Conservation (phyloP, 2,113 vertebrate genomes). For the Planiliza haematocheilus region DNA sequence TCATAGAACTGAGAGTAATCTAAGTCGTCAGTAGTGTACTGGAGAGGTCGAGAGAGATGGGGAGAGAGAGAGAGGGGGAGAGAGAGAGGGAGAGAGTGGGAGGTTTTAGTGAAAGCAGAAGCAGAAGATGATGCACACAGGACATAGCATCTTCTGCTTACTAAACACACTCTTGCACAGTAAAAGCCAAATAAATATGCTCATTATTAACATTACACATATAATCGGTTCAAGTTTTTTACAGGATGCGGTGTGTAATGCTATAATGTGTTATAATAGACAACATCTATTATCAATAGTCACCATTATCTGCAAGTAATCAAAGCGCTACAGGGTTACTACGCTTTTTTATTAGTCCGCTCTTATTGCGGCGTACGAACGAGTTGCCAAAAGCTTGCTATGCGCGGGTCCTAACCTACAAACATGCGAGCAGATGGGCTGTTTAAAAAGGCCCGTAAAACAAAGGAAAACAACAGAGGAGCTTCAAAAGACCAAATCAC, state of each 20-base stretch:
- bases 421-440: constrained; percentile 54
- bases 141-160: constrained; percentile 52
- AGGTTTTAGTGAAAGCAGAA: constrained; percentile 74
- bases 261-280: too few species aligned
- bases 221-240: too few species aligned
- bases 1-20: constrained; percentile 94
- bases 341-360: not conserved
- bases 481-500: constrained; percentile 46
- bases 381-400: constrained; percentile 15
- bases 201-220: too few species aligned
- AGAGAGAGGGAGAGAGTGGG: constrained; percentile 78
- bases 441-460: constrained; percentile 71
- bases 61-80: constrained; percentile 78
- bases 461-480: constrained; percentile 40
- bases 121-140: constrained; percentile 49
- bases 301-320: not conserved
- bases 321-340: not conserved
- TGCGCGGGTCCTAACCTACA: constrained; percentile 29
- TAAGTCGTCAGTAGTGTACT: constrained; percentile 93
- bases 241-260: too few species aligned
- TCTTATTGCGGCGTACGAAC: constrained; percentile 14
- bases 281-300: too few species aligned
- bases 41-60: constrained; percentile 80
- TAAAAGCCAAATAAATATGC: constrained; percentile 2
- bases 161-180: constrained; percentile 21